A percentile compares a stretch with the other conserved stretches of the same genome.
phyloP scores from a whole-genome alignment of 2,888 invertebrate species.

The Falcaria lacertinaria region DNA sequence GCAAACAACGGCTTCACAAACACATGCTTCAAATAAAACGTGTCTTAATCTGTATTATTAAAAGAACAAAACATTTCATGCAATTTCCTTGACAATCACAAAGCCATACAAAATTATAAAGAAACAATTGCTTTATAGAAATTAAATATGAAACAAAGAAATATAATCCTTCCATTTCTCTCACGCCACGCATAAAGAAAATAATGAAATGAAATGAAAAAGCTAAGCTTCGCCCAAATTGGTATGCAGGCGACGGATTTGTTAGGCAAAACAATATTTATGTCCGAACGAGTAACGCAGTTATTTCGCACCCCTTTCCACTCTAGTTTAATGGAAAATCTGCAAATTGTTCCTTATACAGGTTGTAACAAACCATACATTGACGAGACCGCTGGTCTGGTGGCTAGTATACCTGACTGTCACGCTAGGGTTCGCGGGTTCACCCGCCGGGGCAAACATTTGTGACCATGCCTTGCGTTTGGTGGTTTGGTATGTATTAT shows the following conservation, averaged over 20 bases:
- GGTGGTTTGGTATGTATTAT: too few relatives aligned
- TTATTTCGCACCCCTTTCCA: background rate
- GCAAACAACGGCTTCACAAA: too few relatives aligned
- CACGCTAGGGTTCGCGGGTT: too few relatives aligned
- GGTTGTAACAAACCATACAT: background rate
- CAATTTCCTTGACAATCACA: too few relatives aligned
- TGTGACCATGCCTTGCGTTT: too few relatives aligned
- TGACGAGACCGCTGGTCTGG: background rate
- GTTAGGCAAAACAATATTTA: background rate
- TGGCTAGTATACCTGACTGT: too few relatives aligned
- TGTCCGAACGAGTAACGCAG: background rate
- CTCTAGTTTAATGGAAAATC: background rate
- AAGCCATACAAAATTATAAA: too few relatives aligned
- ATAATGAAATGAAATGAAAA: slow-evolving; percentile 2
- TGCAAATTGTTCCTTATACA: background rate
- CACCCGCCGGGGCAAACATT: too few relatives aligned
- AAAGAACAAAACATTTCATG: too few relatives aligned
- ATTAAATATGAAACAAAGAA: background rate
- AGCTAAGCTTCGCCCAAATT: slow-evolving; percentile 14
- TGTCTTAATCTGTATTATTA: too few relatives aligned
- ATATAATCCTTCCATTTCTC: background rate
- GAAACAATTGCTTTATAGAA: too few relatives aligned
- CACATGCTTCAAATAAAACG: too few relatives aligned
- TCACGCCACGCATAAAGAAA: background rate
- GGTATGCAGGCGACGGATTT: slow-evolving; percentile 19